A percentile compares a stretch with the other conserved stretches of the same genome.
These are phyloP conservation scores for Drosophila infuscata DNA, from an alignment of 2,888 invertebrate species.

Conservation along the genomic window DNA sequence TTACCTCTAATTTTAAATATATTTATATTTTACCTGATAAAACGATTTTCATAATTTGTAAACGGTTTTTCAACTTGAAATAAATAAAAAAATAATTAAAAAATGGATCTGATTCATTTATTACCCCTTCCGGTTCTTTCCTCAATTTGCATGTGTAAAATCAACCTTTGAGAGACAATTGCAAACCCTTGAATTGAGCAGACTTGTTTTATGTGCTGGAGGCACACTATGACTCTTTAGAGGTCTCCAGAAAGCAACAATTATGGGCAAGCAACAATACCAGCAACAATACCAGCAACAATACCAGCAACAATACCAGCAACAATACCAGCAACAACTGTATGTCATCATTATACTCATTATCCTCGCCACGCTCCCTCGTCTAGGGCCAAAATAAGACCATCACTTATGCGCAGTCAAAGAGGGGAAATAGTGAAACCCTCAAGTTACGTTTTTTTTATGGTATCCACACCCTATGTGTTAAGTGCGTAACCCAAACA, in stretches of 20 bases:
- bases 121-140: not conserved
- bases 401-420: constrained; percentile 53
- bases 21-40: not conserved
- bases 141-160: constrained; percentile 17
- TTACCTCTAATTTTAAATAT: not conserved
- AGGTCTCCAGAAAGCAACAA: constrained; percentile 33
- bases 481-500: not conserved
- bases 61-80: not conserved
- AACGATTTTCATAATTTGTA: not conserved
- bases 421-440: constrained; percentile 11
- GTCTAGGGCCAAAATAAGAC: constrained; percentile 22
- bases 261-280: constrained; percentile 27
- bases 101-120: constrained; percentile 1
- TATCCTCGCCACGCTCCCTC: constrained; percentile 13
- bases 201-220: constrained; percentile 39
- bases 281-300: no score
- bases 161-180: constrained; percentile 4
- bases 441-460: constrained; percentile 40
- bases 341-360: constrained; percentile 63
- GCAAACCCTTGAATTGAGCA: constrained; percentile 14
- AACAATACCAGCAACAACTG: constrained; percentile 36
- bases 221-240: constrained; percentile 34
- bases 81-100: constrained; percentile 3
- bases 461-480: constrained; percentile 25
- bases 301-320: constrained; percentile 13